phyloP scores from a whole-genome alignment of 2,797 vertebrate genomes.

The Sebastes matsubarae region DNA sequence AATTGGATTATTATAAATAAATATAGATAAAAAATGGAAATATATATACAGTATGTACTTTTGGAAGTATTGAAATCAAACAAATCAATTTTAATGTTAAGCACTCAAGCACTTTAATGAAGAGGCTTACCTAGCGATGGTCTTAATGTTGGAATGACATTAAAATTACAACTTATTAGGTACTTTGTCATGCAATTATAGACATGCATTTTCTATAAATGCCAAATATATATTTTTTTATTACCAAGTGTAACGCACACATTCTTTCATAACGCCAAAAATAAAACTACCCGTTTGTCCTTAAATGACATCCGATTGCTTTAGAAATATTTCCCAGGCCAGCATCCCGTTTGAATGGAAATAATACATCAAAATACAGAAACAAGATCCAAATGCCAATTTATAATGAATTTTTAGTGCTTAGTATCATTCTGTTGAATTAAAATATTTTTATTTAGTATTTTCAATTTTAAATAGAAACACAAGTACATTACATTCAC shows the following conservation, averaged over 20 bases:
- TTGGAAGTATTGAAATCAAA: no score
- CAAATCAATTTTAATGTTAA: no score
- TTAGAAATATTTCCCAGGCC: not conserved
- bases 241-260: no score
- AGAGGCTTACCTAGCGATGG: no score
- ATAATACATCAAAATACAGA: not conserved
- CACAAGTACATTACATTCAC: not conserved
- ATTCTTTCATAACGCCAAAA: not conserved
- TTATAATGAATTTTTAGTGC: not conserved
- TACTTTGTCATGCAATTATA: no score
- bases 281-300: not conserved
- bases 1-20: no score
- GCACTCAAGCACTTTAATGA: not conserved
- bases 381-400: not conserved
- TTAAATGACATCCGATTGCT: not conserved
- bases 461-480: not conserved
- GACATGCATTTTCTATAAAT: not conserved
- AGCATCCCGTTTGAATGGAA: not conserved
- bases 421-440: not conserved
- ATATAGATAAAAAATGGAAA: no score
- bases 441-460: not conserved
- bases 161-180: not conserved
- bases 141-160: not conserved
- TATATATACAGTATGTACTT: no score
- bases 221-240: not conserved